Evolutionary conservation across 2,888 invertebrate species (phyloP), one percentile per base, ranked within the genome.

Genomic region (Thymelicus acteon): DNA sequence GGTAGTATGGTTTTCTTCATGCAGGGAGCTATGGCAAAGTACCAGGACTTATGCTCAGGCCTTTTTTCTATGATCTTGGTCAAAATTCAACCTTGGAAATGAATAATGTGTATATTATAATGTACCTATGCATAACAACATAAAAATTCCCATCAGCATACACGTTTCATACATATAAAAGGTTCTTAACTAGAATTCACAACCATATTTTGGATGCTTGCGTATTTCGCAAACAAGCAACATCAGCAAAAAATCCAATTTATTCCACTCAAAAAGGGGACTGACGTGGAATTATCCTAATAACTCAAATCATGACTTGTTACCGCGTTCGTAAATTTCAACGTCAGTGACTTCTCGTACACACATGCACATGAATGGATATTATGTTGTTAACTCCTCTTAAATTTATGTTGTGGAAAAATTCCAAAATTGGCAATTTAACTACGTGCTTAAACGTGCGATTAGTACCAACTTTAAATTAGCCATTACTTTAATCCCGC

Each of bases 291-390:
- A 63, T 69, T 69, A 62, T 63, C 63, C 63, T 69, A 69, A 69
- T 69, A 69, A 69, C 58, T 69, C 69, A 69, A 69, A 69, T 69
- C 61, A 68, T 68, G 63, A 57, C 69, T 69, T 63, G 62, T 63
- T 68, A 47, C 54, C 58, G 57, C 69, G 19, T 61, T 69, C 69
- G 58, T 69, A 69, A 63, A 63, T 69, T 58, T 58, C 57, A 61
- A 63, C 44, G n/a, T 15, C 19, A 58, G 49, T 39, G 44, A 15
- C 10, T 10, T 54, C 24, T 6, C 7, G n/a, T 24, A 54, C 48
- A 40, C 40, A 24, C 49, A 58, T 63, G 49, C 40, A 24, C 49
- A 58, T 63, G 49, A 13, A 67, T 49, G 67, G n/a, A 19, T 19
- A 8, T 62, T 19, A 8, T 62, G 49, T 63, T 63, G 60, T 60